These are phyloP conservation scores for Chrysopa pallens DNA, from an alignment of 1,140 invertebrate genomes.

Conservation along the genomic window DNA sequence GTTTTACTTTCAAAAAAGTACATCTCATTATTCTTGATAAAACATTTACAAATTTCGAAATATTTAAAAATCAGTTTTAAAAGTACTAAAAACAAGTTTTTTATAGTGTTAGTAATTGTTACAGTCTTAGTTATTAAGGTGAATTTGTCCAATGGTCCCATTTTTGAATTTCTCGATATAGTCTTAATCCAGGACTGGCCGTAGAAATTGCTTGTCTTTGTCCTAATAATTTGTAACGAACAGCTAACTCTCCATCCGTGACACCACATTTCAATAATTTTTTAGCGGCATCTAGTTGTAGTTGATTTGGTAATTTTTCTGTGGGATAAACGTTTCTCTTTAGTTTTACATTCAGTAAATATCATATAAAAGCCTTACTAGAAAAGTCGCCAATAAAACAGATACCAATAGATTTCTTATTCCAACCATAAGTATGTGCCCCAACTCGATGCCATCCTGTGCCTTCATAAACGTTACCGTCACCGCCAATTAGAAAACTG, in stretches of 20 bases:
- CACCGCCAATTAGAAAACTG: conserved; percentile 58
- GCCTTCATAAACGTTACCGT: conserved; percentile 61
- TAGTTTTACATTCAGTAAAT: too few relatives aligned
- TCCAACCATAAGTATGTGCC: conserved; percentile 46
- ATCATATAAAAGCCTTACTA: conserved; percentile 6
- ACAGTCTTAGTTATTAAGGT: conserved; percentile 2
- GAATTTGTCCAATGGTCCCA: conserved; percentile 17
- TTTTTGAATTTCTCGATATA: conserved; percentile 29
- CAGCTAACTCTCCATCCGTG: conserved; percentile 28
- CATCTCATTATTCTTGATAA: too few relatives aligned
- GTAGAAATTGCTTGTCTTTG: conserved; percentile 38
- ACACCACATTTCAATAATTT: conserved; percentile 42
- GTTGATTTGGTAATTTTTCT: conserved; percentile 34
- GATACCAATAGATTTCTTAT: conserved; percentile 34
- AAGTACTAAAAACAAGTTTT: too few relatives aligned
- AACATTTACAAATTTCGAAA: too few relatives aligned
- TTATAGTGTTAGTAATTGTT: too few relatives aligned
- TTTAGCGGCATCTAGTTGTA: conserved; percentile 33
- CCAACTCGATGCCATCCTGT: conserved; percentile 53
- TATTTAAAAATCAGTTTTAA: too few relatives aligned
- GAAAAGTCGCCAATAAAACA: conserved; percentile 32
- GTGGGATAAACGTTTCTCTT: conserved; percentile 11
- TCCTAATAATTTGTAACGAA: conserved; percentile 37
- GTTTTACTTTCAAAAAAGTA: too few relatives aligned
- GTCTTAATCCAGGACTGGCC: conserved; percentile 37